Evolutionary conservation across 2,797 vertebrate species (phyloP), one percentile per base, ranked within the genome.

Genomic region (Vespertilio murinus): DNA sequence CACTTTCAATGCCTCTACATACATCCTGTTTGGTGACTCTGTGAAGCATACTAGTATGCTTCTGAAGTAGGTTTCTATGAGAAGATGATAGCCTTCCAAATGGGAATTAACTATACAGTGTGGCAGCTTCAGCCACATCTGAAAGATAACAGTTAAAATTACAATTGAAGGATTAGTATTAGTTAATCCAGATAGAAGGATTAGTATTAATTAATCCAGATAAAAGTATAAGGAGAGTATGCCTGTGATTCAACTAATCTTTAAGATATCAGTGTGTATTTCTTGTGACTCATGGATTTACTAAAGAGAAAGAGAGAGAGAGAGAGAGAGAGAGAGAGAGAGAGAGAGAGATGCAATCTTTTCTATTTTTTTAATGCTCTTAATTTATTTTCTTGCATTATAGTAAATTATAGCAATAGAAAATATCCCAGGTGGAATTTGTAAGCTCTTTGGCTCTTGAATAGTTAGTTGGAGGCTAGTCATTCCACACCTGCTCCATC

Each of bases 221-320:
- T 69, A 38, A 86, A 61, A 56, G n/a, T 18, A 61, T 18, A 78
- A 5, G 35, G 64, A 71, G 11, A 73, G 13, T 45, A 25, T 78
- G 28, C 8, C 42, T 85, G 10, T 85, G 25, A 82, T 88, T 95
- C 35, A 93, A 52, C 8, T 73, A 81, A 91, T 95, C 49, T 69
- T 86, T 69, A 9, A 78, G 22, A 42, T 74, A 86, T 16, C 70
- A 56, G 42, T 42, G 42, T 42, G 42, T 42, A 10, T 42, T 42
- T 10, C 10, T 42, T 42, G 42, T 42, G 42, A 42, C 42, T 42
- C 42, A 42, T 42, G 42, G 42, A 42, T 42, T 42, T 42, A 42
- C 8, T 16, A 52, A 6, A 49, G 47, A 49, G 16, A 49, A 16
- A 49, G 13, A 23, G 8, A 79, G 13, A 42, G 6, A 73, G 14